Evolutionary conservation across 2,797 vertebrate genomes (phyloP).

Genomic region (Sorex maritimensis): DNA sequence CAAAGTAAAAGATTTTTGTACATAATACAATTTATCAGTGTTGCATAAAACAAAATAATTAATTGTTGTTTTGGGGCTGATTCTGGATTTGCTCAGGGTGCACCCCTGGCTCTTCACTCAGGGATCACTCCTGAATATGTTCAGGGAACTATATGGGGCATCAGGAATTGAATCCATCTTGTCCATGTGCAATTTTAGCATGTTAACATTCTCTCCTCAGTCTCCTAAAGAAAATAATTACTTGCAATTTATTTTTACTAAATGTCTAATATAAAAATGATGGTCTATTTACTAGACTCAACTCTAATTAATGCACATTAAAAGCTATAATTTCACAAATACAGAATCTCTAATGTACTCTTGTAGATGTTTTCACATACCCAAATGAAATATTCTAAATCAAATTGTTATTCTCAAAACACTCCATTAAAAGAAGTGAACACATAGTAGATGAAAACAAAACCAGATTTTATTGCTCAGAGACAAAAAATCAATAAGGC

Average conservation of each 20-base stretch:
- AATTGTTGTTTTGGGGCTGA: too few species aligned
- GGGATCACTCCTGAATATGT: too few species aligned
- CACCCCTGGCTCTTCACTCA: too few species aligned
- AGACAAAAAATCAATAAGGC: background rate
- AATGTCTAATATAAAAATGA: conserved; percentile 30
- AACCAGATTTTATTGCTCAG: too few species aligned
- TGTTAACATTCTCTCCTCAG: too few species aligned
- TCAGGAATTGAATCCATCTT: too few species aligned
- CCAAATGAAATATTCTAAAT: conserved; percentile 28
- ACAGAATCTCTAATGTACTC: conserved; percentile 19
- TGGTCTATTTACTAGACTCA: background rate
- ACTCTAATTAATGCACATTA: conserved; percentile 46
- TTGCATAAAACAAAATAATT: background rate
- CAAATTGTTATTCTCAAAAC: conserved; percentile 18
- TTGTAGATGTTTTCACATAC: conserved; percentile 8
- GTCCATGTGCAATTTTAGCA: too few species aligned
- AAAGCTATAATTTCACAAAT: conserved; percentile 47
- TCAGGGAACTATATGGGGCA: too few species aligned
- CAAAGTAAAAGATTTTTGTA: conserved; percentile 89
- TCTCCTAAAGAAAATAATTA: conserved; percentile 11
- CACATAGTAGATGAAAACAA: background rate
- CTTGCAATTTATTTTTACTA: conserved; percentile 5
- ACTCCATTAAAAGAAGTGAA: background rate
- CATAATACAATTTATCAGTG: background rate
- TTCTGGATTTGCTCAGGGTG: too few species aligned